Evolutionary conservation across 2,113 vertebrate genomes (phyloP).

Genomic region (Colossoma macropomum): DNA sequence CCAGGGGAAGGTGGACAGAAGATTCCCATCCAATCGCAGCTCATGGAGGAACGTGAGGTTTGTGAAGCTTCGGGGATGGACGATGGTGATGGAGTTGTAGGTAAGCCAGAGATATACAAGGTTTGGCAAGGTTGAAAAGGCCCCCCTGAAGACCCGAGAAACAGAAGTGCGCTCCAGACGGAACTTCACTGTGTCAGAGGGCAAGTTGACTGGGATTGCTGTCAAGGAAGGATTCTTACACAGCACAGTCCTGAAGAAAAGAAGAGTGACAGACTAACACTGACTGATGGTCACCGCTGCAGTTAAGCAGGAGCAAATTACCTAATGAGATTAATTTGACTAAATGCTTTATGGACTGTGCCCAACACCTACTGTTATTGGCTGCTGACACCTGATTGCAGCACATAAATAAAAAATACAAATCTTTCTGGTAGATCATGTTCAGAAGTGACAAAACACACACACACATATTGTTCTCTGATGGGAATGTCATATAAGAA

Average conservation of each 20-base stretch:
- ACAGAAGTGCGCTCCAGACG: slow-evolving; percentile 88
- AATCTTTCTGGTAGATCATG: neutral
- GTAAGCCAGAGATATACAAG: slow-evolving; percentile 89
- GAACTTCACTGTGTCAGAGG: slow-evolving; percentile 86
- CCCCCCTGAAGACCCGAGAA: slow-evolving; percentile 82
- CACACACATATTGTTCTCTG: neutral
- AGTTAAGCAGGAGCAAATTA: neutral
- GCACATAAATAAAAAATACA: neutral
- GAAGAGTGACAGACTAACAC: neutral
- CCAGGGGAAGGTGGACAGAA: slow-evolving; percentile 88
- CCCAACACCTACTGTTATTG: neutral
- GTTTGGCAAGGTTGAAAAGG: slow-evolving; percentile 89
- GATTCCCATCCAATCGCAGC: slow-evolving; percentile 89
- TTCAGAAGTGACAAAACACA: neutral
- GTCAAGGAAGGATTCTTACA: slow-evolving; percentile 88
- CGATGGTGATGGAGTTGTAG: slow-evolving; percentile 82
- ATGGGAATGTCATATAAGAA: neutral
- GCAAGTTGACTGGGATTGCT: slow-evolving; percentile 83
- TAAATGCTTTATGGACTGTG: neutral
- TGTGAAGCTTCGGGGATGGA: slow-evolving; percentile 88
- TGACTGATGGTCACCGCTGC: neutral
- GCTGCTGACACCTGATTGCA: neutral
- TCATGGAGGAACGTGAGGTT: slow-evolving; percentile 88
- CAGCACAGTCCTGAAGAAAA: slow-evolving; percentile 80
- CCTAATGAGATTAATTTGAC: neutral